phyloP scores from a whole-genome alignment of 2,888 invertebrate species.

The Loripinus fragilis region DNA sequence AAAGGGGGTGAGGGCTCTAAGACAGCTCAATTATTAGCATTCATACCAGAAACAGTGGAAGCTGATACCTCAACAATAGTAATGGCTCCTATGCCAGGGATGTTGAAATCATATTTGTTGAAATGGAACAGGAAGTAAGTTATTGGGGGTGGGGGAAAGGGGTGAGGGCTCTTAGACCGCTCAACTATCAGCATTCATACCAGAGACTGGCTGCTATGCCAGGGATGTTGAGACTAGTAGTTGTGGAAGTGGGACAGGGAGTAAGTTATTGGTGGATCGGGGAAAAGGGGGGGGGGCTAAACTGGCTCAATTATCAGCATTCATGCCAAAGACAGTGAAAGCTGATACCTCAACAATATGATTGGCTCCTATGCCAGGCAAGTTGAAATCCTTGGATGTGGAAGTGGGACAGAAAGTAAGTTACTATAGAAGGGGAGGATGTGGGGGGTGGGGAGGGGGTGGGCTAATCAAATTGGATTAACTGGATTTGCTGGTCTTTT shows the following conservation, averaged over 20 bases:
- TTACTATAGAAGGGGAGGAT: too few relatives aligned
- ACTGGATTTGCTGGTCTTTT: too few relatives aligned
- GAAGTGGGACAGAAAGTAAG: constrained; percentile 52
- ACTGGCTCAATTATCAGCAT: constrained; percentile 84
- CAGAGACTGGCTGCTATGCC: constrained; percentile 88
- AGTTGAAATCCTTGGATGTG: constrained; percentile 87
- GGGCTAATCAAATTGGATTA: too few relatives aligned
- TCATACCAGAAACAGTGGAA: constrained; percentile 85
- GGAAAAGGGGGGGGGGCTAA: too few relatives aligned
- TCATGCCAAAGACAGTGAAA: constrained; percentile 85
- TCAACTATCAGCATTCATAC: constrained; percentile 85
- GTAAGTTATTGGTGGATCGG: too few relatives aligned
- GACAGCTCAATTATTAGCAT: constrained; percentile 84
- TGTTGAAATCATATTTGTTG: constrained; percentile 86
- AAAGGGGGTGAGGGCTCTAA: too few relatives aligned
- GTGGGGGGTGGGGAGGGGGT: too few relatives aligned
- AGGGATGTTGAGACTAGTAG: constrained; percentile 87
- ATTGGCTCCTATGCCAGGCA: constrained; percentile 89
- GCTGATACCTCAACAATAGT: constrained; percentile 85
- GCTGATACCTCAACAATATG: constrained; percentile 85
- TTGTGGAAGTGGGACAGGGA: constrained; percentile 85
- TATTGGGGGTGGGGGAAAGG: too few relatives aligned
- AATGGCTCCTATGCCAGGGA: constrained; percentile 88
- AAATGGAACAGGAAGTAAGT: constrained; percentile 85
- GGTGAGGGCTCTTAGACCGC: too few relatives aligned